Percentiles rank a stretch among this genome's conserved stretches.
phyloP scores from a whole-genome alignment of 2,797 vertebrate genomes.

The Falco concolor region DNA sequence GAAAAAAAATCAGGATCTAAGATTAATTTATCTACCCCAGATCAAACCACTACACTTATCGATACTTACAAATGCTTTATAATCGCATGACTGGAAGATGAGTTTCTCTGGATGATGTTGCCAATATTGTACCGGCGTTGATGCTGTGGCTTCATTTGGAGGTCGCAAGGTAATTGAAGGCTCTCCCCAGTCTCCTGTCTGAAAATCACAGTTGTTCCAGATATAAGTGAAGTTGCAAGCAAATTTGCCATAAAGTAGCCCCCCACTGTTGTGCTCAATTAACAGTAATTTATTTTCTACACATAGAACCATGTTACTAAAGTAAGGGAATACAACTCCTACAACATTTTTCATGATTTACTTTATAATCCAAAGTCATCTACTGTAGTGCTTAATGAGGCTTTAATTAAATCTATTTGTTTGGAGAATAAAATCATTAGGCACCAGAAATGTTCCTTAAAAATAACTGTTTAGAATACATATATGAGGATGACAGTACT shows the following conservation, averaged over 20 bases:
- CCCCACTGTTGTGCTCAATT: background rate
- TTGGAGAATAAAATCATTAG: constrained; percentile 41
- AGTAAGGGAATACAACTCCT: background rate
- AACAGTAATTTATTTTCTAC: constrained; percentile 13
- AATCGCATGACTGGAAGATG: constrained; percentile 99
- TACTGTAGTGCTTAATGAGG: constrained; percentile 14
- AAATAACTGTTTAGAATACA: constrained; percentile 41
- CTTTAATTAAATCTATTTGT: constrained; percentile 44
- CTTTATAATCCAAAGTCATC: constrained; percentile 26
- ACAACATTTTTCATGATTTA: background rate
- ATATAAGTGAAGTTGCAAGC: constrained; percentile 28
- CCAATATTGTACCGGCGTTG: constrained; percentile 98
- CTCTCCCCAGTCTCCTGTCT: constrained; percentile 99
- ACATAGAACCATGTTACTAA: background rate
- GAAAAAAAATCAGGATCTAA: background rate
- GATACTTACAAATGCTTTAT: constrained; percentile 97
- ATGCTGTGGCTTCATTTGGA: constrained; percentile 96
- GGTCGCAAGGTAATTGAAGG: constrained; percentile 94
- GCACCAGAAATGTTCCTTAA: background rate
- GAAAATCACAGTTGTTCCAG: constrained; percentile 75
- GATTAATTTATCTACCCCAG: background rate
- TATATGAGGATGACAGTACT: constrained; percentile 10
- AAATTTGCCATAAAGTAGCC: background rate
- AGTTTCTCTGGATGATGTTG: constrained; percentile 99
- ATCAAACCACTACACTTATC: background rate